A percentile compares a stretch with the other conserved stretches of the same genome.
Conservation (phyloP, 2,113 vertebrate genomes). For the Pterocles orientalis region DNA sequence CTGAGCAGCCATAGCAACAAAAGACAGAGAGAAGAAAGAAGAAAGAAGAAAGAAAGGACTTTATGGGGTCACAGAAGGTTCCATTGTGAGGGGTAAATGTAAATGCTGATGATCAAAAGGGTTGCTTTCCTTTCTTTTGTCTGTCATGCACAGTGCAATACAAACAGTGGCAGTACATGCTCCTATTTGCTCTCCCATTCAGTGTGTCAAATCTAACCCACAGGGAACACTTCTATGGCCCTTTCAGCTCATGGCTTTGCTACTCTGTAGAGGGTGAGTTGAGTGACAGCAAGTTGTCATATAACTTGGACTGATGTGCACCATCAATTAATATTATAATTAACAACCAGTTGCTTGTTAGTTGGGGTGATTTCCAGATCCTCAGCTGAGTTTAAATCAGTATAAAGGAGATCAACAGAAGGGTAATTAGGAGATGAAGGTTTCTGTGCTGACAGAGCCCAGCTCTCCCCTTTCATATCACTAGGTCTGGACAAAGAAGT, state of each 20-base stretch:
- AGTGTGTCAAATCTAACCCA: background rate
- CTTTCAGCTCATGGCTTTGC: background rate
- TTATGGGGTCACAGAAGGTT: background rate
- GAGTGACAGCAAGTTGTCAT: background rate
- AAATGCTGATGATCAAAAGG: background rate
- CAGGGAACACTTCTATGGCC: background rate
- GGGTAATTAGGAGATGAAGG: background rate
- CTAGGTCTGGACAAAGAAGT: background rate
- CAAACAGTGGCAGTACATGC: background rate
- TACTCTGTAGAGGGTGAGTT: background rate
- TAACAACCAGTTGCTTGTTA: background rate
- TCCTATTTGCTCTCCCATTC: background rate
- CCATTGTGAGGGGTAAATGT: background rate
- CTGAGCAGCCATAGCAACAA: background rate
- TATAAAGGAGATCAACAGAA: background rate
- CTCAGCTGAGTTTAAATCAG: background rate
- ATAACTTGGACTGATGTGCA: background rate
- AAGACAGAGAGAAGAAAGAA: background rate
- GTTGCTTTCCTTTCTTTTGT: background rate
- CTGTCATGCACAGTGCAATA: background rate
- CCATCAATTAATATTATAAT: background rate
- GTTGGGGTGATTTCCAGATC: background rate
- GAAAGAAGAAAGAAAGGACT: background rate
- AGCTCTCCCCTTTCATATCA: background rate
- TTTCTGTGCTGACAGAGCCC: background rate